A percentile compares a stretch with the other conserved stretches of the same genome.
Conservation (phyloP, 2,113 vertebrate genomes). For the Mungos mungo region DNA sequence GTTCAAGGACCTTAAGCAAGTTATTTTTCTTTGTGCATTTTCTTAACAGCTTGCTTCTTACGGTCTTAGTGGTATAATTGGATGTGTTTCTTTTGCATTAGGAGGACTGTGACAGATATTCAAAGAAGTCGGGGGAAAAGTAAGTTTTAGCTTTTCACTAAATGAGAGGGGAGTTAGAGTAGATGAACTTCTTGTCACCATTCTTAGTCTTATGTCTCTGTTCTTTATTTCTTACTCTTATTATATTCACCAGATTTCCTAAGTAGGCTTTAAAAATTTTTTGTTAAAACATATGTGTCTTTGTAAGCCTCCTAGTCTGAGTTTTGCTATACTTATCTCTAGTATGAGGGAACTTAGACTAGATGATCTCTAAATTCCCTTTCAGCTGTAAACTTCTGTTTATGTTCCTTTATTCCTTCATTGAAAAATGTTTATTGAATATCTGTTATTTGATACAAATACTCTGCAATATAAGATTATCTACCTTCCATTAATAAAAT, state of each 20-base stretch:
- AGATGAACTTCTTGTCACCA: not conserved
- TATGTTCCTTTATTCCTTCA: slow-evolving; percentile 21
- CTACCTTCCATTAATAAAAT: not conserved
- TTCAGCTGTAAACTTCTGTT: slow-evolving; percentile 2
- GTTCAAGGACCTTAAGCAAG: slow-evolving; percentile 19
- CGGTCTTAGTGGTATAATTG: not conserved
- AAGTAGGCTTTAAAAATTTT: not conserved
- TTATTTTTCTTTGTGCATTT: slow-evolving; percentile 51
- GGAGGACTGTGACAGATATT: not conserved
- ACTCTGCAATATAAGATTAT: not conserved
- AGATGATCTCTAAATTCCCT: slow-evolving; percentile 11
- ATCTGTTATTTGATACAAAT: not conserved
- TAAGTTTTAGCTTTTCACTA: not conserved
- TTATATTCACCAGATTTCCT: not conserved
- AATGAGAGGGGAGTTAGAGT: not conserved
- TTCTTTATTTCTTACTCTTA: not conserved
- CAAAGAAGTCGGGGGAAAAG: not conserved
- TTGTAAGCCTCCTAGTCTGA: slow-evolving; percentile 23
- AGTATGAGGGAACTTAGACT: not conserved
- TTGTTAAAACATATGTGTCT: not conserved
- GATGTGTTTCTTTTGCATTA: slow-evolving; percentile 43
- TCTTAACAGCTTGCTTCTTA: slow-evolving; percentile 28
- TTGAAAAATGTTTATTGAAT: slow-evolving; percentile 1
- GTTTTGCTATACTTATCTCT: not conserved
- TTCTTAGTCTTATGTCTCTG: not conserved